These are phyloP conservation scores for Chromoteleia sp. DNA, from an alignment of 2,888 invertebrate species.

Conservation along the genomic window DNA sequence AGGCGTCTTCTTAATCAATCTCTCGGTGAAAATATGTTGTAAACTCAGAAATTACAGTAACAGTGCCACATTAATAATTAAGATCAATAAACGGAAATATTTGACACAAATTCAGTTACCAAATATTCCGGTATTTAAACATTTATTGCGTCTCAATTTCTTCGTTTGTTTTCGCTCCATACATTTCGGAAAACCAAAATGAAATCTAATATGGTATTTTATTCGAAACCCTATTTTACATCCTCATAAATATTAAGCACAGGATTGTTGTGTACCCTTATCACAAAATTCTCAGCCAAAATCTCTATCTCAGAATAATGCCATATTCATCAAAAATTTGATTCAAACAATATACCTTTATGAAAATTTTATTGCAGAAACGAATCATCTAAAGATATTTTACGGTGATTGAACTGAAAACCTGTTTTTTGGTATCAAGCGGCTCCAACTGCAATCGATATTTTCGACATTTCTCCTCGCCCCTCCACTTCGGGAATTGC, in stretches of 20 bases:
- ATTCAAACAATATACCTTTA: background rate
- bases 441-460: constrained; percentile 21
- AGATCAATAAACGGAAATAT: too few relatives aligned
- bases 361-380: background rate
- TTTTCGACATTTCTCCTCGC: constrained; percentile 10
- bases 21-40: too few relatives aligned
- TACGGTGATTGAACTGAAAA: background rate
- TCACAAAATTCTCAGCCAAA: background rate
- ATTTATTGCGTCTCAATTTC: too few relatives aligned
- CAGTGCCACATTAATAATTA: too few relatives aligned
- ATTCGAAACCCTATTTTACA: constrained; percentile 1
- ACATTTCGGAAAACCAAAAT: constrained; percentile 4
- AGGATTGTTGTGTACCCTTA: background rate
- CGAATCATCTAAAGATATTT: background rate
- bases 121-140: too few relatives aligned
- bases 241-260: constrained; percentile 8
- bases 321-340: background rate
- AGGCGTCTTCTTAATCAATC: too few relatives aligned
- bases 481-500: constrained; percentile 13
- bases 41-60: too few relatives aligned
- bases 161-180: background rate
- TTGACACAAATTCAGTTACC: too few relatives aligned
- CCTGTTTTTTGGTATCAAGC: constrained; percentile 8
- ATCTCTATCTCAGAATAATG: background rate
- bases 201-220: constrained; percentile 16